Base-by-base conservation (phyloP, 2,113 vertebrate species). In the Nannospalax galili region DNA sequence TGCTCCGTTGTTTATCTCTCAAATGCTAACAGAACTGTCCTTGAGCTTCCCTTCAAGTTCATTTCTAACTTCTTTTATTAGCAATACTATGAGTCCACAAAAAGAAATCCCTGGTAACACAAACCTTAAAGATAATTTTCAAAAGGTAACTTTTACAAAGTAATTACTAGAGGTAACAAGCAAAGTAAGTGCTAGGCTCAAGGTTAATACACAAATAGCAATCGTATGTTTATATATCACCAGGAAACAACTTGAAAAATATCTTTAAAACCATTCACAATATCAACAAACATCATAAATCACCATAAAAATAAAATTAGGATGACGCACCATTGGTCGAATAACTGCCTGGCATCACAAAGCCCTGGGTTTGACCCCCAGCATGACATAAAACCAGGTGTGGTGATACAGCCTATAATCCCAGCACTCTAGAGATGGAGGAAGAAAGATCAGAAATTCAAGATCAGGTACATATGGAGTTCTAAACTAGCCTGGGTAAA, bases 261-360 rank as follows among this genome's bases (percentile, higher is more conserved):
- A 89, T 91, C 79, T 45, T 92, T 58, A 88, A 79, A 88, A 70
- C 16, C 70, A 52, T 56, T 91, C 67, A 77, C 0, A 90, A 14
- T 82, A 88, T 79, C 42, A 60, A 67, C 80, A 77, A 94, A 84
- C 89, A 42, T 86, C 28, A 87, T 67, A 87, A 95, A 95, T 90
- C 70, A 84, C n/a, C 20, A 72, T 42, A 89, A 35, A 17, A 93
- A 58, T 81, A 84, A 81, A 87, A 35, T n/a, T 67, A 91, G 32
- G n/a, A 48, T 40, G n/a, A 11, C 14, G n/a, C 22, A 37, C 56
- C 30, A 7, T 28, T 42, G 24, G 24, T 40, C 7, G n/a, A 62
- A n/a, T 30, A 58, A 24, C 30, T 32, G 12, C 37, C 56, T 60
- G n/a, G 26, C 1, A 26, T 15, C 58, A 62, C 58, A 35, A 69